Conservation (phyloP, 2,113 vertebrate species). For the Hypocryptadius cinnamomeus region DNA sequence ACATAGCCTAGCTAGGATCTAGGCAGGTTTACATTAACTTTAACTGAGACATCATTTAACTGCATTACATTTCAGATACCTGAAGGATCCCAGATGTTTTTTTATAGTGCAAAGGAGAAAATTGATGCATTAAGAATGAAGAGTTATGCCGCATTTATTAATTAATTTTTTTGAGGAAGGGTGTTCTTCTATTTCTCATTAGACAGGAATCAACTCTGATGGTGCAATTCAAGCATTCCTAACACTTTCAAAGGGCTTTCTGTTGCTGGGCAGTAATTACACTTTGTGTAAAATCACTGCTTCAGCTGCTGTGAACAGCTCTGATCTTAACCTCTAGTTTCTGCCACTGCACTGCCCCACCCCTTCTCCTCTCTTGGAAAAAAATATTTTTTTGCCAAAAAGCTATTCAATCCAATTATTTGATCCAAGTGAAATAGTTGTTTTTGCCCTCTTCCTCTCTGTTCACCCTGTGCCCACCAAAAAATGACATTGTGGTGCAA, state of each 20-base stretch:
- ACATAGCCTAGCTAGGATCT: neutral
- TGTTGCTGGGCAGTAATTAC: neutral
- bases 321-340: neutral
- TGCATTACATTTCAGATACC: neutral
- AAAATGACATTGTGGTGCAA: neutral
- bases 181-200: neutral
- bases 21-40: neutral
- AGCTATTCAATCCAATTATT: neutral
- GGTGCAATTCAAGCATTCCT: neutral
- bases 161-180: neutral
- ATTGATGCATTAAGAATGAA: neutral
- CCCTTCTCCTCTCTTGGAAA: neutral
- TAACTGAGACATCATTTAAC: neutral
- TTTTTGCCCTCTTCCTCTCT: neutral
- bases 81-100: neutral
- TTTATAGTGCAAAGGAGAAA: neutral
- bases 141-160: neutral
- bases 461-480: neutral
- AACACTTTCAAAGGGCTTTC: neutral
- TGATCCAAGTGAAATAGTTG: neutral
- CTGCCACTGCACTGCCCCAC: neutral
- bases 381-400: neutral
- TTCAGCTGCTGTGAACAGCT: neutral
- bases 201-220: neutral
- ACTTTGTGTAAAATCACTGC: neutral